A percentile compares a stretch with the other conserved stretches of the same genome.
phyloP scores from a whole-genome alignment of 2,797 vertebrate genomes.

The Alectoris magna region DNA sequence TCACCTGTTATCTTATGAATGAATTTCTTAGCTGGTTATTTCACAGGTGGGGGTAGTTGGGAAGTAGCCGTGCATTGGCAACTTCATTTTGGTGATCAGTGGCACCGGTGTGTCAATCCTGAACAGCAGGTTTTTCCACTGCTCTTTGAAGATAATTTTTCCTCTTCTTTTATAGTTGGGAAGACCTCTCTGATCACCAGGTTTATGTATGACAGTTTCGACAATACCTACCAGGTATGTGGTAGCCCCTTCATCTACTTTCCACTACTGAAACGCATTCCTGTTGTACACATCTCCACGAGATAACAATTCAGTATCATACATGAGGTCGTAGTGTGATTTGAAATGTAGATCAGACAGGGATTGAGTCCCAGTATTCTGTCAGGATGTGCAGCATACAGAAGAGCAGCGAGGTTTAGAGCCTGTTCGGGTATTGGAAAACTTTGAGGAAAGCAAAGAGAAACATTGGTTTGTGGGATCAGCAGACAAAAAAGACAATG shows the following conservation, averaged over 20 bases:
- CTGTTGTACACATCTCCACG: background rate
- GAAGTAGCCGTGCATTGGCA: background rate
- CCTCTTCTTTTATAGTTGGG: slow-evolving; percentile 59
- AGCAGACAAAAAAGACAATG: background rate
- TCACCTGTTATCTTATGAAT: background rate
- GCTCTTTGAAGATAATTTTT: slow-evolving; percentile 24
- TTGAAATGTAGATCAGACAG: background rate
- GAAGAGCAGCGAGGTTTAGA: background rate
- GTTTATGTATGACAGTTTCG: slow-evolving; percentile 79
- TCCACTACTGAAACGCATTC: rapidly evolving
- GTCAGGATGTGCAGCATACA: background rate
- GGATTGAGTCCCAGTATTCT: background rate
- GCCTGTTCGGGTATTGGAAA: background rate
- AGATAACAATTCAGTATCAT: background rate
- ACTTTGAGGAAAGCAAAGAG: background rate
- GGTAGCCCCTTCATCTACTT: background rate
- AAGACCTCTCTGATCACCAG: slow-evolving; percentile 77
- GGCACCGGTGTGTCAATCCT: background rate
- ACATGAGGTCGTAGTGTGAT: background rate
- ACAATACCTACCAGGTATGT: slow-evolving; percentile 77
- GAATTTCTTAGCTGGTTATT: background rate
- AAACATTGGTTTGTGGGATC: background rate
- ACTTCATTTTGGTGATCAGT: background rate
- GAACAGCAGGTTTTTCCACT: background rate
- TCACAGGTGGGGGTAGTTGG: background rate